phyloP scores from a whole-genome alignment of 1,140 invertebrate species.

The Drosophila obscura region DNA sequence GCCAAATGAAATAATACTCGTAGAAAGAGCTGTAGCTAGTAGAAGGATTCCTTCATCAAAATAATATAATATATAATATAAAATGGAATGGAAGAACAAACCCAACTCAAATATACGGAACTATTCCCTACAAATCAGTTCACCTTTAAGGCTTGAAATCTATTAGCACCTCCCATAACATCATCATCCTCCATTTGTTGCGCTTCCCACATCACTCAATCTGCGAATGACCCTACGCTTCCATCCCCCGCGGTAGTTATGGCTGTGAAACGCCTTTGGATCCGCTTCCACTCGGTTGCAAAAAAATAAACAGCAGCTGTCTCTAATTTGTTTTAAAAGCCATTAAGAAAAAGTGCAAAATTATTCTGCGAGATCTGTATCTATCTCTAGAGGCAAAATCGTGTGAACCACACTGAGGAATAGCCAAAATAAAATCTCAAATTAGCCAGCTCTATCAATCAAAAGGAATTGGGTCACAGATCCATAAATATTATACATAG shows the following conservation, averaged over 20 bases:
- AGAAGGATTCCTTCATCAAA: slow-evolving; percentile 1
- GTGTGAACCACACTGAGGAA: slow-evolving; percentile 50
- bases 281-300: slow-evolving; percentile 38
- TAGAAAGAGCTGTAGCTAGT: neutral
- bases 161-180: slow-evolving; percentile 38
- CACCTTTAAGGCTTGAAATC: neutral
- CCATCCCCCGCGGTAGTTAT: slow-evolving; percentile 5
- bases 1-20: slow-evolving; percentile 15
- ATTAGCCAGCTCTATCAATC: slow-evolving; percentile 44
- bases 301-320: slow-evolving; percentile 70
- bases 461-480: slow-evolving; percentile 38
- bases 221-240: slow-evolving; percentile 29
- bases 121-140: too few species aligned
- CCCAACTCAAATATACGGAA: neutral
- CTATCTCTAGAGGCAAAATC: slow-evolving; percentile 2
- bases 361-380: slow-evolving; percentile 34
- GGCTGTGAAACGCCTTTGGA: slow-evolving; percentile 44
- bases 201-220: slow-evolving; percentile 65
- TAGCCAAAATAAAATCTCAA: slow-evolving; percentile 1
- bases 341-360: slow-evolving; percentile 70
- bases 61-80: too few species aligned
- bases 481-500: slow-evolving; percentile 8
- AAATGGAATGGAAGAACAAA: too few species aligned
- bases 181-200: neutral
- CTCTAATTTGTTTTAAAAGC: slow-evolving; percentile 68